Base-by-base conservation (phyloP, 2,888 invertebrate genomes). In the Altica lythri region DNA sequence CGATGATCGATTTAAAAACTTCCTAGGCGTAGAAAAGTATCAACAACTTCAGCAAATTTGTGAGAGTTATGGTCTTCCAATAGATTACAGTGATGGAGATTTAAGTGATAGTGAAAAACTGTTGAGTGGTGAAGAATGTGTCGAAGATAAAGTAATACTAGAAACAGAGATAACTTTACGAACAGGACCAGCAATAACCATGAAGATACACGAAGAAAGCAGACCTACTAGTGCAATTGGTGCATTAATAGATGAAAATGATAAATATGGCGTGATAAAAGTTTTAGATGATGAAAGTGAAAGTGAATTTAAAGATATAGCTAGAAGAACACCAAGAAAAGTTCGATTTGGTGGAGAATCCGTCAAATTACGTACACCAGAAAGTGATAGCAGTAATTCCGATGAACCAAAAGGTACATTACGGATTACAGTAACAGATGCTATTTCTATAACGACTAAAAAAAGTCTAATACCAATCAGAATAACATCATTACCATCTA, bases 341-440 rank as follows among this genome's bases (percentile, higher is more conserved):
- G 92, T 92, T 5, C 85, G 89, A 42, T 92, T 92, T 64, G 92
- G 92, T 2, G 92, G 92, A n/a, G 92, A 92, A 76, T 82, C 89
- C 59, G 86, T 92, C 2, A 92, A 92, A 78, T 83, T 92, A 75
- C 79, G 92, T 58, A 92, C 92, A 9, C 92, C 92, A 0, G 92
- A 92, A 63, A 90, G 90, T 72, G 91, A 91, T 69, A 86, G 85
- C 47, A 78, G 84, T 18, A 79, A 81, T 40, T 83, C 83, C 65
- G 83, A 83, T 68, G 81, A 80, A 29, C 59, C 59, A 13, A 63
- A 60, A 8, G 55, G 57, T 10, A 61, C 58, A 1, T 65, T 70
- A 13, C 59, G 64, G 37, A 69, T 71, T 12, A 69, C 69, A 2
- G 65, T 70, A 1, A 66, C 65, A n/a, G 67, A 69, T 57, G 66